A percentile compares a stretch with the other conserved stretches of the same genome.
These are phyloP conservation scores for Pelobates cultripes DNA, from an alignment of 2,797 vertebrate species.

Conservation along the genomic window DNA sequence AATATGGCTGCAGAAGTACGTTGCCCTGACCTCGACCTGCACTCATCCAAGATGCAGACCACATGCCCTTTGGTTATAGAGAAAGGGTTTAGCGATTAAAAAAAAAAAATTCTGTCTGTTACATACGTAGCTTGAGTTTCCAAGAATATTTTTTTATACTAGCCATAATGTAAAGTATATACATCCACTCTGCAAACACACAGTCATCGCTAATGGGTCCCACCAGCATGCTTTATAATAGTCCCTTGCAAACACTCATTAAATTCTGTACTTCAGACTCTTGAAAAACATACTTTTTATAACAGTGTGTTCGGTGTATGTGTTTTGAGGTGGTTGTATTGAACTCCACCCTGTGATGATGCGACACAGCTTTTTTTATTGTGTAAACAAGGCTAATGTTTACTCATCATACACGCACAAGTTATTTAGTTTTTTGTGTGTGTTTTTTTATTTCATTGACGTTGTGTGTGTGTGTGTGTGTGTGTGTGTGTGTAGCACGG, in stretches of 20 bases:
- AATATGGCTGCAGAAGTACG: no score
- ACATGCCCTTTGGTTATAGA: no score
- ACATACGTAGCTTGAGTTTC: no score
- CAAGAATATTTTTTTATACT: no score
- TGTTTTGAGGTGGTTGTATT: not conserved
- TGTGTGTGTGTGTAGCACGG: conserved; percentile 3
- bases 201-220: no score
- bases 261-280: not conserved
- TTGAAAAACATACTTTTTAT: not conserved
- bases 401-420: conserved; percentile 39
- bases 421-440: conserved; percentile 10
- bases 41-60: no score
- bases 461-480: conserved; percentile 8
- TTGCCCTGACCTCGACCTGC: no score
- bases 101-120: no score
- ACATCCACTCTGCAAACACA: no score
- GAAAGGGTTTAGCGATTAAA: no score
- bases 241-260: not conserved
- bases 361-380: conserved; percentile 29
- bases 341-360: conserved; percentile 5
- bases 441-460: conserved; percentile 14
- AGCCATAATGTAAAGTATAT: no score
- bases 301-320: not conserved
- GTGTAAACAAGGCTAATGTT: conserved; percentile 37
- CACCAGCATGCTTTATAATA: not conserved